Evolutionary conservation across 1,140 invertebrate species (phyloP), one percentile per base, ranked within the genome.

Genomic region (Bombus huntii): DNA sequence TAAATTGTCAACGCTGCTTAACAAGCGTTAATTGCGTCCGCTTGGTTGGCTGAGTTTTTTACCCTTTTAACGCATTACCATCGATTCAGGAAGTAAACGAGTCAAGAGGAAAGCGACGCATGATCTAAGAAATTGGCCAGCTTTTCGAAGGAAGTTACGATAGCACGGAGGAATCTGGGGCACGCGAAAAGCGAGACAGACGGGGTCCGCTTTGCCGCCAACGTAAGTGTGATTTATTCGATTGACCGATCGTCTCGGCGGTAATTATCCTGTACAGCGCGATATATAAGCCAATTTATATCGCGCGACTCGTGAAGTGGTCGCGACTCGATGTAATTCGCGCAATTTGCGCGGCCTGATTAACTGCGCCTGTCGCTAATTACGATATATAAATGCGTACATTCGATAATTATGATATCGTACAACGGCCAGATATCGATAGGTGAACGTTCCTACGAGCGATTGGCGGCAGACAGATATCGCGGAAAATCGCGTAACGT

Each of bases 151-250:
- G 39, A 62, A 62, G 53, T 77, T 62, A 39, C 75, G 75, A 77
- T 77, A 77, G 0, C 34, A 5, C 12, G 13, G 28, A 74, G 72
- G 66, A 80, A 86, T 83, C 62, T 66, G 71, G 53, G 34, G 62
- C 53, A 70, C 13, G 62, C 47, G 71, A 88, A 87, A 87, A 87
- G 4, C 3, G 44, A 71, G 37, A 12, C 66, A 44, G 31, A 12
- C n/a, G 9, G 66, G 68, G 66, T 37, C 44, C 81, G 76, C 37
- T 74, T 22, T 31, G 37, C 53, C 83, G 83, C 84, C 88, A 83
- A 86, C 91, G 90, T 94, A 93, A 94, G 90, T 92, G 84, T 93
- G 93, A 94, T 94, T 94, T 94, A 94, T 93, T 92, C 89, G 82
- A 79, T 71, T 88, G 85, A 59, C 70, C n/a, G 59, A 44, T 12